Conservation (phyloP, 2,888 invertebrate species). For the Ichneumoninae sp. region DNA sequence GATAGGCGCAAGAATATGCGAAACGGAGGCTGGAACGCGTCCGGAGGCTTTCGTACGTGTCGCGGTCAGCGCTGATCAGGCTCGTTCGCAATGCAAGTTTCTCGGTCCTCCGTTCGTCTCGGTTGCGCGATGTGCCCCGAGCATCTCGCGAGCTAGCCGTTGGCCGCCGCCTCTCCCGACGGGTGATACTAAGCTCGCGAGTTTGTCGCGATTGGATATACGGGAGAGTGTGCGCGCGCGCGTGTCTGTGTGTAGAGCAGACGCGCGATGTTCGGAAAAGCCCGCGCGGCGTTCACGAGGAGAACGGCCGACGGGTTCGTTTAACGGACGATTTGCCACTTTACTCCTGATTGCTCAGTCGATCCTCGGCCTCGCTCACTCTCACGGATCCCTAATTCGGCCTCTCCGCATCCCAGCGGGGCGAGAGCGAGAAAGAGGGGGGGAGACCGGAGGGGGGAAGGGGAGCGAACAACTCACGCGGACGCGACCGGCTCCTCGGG, state of each 20-base stretch:
- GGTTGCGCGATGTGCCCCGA: neutral
- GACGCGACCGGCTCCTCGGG: conserved; percentile 62
- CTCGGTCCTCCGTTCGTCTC: conserved; percentile 18
- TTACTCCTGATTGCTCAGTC: conserved; percentile 69
- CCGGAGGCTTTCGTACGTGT: conserved; percentile 43
- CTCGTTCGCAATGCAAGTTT: conserved; percentile 40
- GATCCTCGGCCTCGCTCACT: conserved; percentile 53
- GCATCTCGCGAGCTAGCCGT: conserved; percentile 3
- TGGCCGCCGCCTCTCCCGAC: neutral
- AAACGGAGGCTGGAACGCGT: conserved; percentile 24
- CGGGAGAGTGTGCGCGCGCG: neutral
- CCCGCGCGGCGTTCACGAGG: conserved; percentile 62
- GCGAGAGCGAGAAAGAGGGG: conserved; percentile 49
- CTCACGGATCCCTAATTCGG: conserved; percentile 60
- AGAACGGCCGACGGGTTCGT: conserved; percentile 67
- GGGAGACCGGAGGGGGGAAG: conserved; percentile 1
- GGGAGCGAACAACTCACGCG: conserved; percentile 62
- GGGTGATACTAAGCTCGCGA: conserved; percentile 12
- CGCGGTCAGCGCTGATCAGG: conserved; percentile 37
- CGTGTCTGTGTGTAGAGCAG: neutral
- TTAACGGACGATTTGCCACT: conserved; percentile 71
- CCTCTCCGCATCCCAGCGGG: conserved; percentile 30
- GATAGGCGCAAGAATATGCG: conserved; percentile 4
- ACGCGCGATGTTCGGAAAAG: conserved; percentile 62
- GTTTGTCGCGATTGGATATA: conserved; percentile 16